Evolutionary conservation across 2,797 vertebrate genomes (phyloP), one percentile per base, ranked within the genome.

Genomic region (Pseudopleuronectes americanus): DNA sequence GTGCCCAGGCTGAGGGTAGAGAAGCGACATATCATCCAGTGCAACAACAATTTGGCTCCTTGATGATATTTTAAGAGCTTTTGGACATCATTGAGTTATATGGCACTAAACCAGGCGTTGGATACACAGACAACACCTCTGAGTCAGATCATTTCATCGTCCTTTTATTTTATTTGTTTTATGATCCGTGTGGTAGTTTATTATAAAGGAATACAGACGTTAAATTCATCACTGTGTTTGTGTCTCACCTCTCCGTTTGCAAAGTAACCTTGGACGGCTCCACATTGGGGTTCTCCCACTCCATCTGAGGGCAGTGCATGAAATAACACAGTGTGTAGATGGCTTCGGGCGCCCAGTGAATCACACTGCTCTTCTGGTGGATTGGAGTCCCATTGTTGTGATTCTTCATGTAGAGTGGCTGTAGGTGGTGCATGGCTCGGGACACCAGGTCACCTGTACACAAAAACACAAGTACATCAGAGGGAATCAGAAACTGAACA

Each of bases 301-400:
- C 98, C 95, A 98, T 96, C 79, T 98, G 97, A 0, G 96, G 96
- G 79, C 97, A 99, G 94, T 99, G 97, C 97, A 99, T 99, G 93
- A 99, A 99, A 89, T 99, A 99, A 89, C 97, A 99, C 43, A 99
- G 96, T 0, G 98, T 99, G 84, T 99, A 97, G 57, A 99, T 94
- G 6, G 97, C 97, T 84, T 99, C 98, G 0, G 97, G 96, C 22
- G 97, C 96, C 98, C 98, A 99, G 92, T 98, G 97, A 38, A 97
- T 94, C 0, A 93, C 87, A 6, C 93, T 87, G 75, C 94, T 95
- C 91, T 96, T 96, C 86, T 96, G 95, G 89, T 98, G 98, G 81
- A 97, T 90, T 0, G 97, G 97, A 0, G 97, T 98, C 65, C 96
- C 96, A 0, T 97, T 98, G 83, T 92, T 96, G 0, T 96, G 95